Evolutionary conservation across 2,113 vertebrate genomes (phyloP).

Genomic region (Hydrolagus affinis): DNA sequence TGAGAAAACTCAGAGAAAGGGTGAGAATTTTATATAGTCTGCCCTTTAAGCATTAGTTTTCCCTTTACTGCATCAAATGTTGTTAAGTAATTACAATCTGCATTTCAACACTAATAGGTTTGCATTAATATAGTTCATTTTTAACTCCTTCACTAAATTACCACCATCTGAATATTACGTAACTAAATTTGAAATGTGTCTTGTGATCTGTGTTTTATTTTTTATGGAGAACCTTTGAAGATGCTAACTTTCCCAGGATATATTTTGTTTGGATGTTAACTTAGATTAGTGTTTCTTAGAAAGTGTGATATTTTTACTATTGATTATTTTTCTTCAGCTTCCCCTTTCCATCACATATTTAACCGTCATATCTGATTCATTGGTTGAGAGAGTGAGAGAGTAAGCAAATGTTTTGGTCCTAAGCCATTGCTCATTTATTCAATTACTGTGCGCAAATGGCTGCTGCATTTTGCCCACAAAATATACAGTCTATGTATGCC

Average conservation of each 20-base stretch:
- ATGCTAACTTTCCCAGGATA: background rate
- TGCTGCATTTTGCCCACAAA: too few relatives aligned
- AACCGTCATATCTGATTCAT: too few relatives aligned
- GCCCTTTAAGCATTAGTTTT: background rate
- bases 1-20: constrained; percentile 62
- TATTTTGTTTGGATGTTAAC: background rate
- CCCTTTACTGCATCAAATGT: background rate
- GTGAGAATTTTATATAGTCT: constrained; percentile 43
- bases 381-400: too few relatives aligned
- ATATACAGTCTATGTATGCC: too few relatives aligned
- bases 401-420: too few relatives aligned
- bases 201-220: background rate
- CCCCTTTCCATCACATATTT: too few relatives aligned
- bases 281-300: too few relatives aligned
- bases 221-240: background rate
- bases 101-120: too few relatives aligned
- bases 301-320: background rate
- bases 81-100: background rate
- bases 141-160: background rate
- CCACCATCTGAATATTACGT: background rate
- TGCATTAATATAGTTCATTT: background rate
- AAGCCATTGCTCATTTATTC: too few relatives aligned
- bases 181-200: background rate
- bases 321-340: background rate
- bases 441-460: too few relatives aligned